Conservation (phyloP, 2,888 invertebrate species). For the Omphaloscelis lunosa region DNA sequence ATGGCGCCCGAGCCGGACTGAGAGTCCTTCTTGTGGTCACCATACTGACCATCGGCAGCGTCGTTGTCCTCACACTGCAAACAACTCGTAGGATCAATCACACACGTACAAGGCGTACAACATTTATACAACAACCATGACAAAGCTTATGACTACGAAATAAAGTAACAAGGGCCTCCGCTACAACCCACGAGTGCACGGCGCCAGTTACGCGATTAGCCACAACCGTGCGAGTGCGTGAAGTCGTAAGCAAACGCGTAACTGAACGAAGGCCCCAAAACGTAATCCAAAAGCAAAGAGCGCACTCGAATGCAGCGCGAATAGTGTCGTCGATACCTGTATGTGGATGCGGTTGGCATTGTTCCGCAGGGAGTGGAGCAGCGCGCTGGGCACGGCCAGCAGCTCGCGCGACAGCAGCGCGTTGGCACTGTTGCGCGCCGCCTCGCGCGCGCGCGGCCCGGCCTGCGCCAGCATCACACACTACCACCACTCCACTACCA, state of each 20-base stretch:
- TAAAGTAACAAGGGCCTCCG: conserved; percentile 10
- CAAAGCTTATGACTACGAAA: conserved; percentile 21
- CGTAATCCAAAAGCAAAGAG: conserved; percentile 12
- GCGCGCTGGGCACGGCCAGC: conserved; percentile 89
- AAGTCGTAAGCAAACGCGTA: background rate
- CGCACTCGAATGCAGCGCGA: conserved; percentile 19
- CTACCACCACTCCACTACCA: conserved; percentile 29
- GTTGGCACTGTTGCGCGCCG: conserved; percentile 94
- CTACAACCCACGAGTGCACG: conserved; percentile 3
- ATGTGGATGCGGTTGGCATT: conserved; percentile 82
- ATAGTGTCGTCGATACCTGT: conserved; percentile 74
- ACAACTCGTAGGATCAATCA: conserved; percentile 42
- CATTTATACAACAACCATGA: conserved; percentile 30
- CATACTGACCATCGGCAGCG: conserved; percentile 83
- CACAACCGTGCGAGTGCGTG: background rate
- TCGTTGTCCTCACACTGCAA: conserved; percentile 86
- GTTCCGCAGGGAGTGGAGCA: conserved; percentile 83
- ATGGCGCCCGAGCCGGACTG: conserved; percentile 93
- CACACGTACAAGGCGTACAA: background rate
- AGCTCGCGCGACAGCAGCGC: conserved; percentile 94
- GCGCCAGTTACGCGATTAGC: background rate
- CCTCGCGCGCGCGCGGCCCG: conserved; percentile 84
- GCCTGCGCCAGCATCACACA: conserved; percentile 66
- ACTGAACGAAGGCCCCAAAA: conserved; percentile 19
- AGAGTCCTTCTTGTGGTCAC: conserved; percentile 85